A percentile compares a stretch with the other conserved stretches of the same genome.
phyloP scores from a whole-genome alignment of 2,113 vertebrate genomes.

The Strix uralensis region DNA sequence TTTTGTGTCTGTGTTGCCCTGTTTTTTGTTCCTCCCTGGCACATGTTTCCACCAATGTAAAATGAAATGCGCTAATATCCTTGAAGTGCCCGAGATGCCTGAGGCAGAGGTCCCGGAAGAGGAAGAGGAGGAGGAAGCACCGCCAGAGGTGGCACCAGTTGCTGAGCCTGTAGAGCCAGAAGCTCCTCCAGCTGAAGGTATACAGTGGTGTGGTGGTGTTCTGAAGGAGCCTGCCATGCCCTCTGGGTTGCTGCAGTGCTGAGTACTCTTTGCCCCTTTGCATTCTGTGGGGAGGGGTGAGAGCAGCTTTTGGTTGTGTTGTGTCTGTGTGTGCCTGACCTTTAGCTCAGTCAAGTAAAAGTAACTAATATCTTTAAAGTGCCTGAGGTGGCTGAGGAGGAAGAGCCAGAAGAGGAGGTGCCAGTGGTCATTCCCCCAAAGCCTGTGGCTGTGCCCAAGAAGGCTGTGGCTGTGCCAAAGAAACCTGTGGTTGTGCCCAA shows the following conservation, averaged over 20 bases:
- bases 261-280: not conserved
- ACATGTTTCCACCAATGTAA: not conserved
- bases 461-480: not conserved
- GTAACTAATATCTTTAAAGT: constrained; percentile 25
- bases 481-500: not conserved
- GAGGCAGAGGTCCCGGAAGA: constrained; percentile 29
- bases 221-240: not conserved
- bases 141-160: not conserved
- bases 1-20: not conserved
- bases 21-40: not conserved
- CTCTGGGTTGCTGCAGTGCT: not conserved
- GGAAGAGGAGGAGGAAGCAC: constrained; percentile 5
- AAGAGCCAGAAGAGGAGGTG: not conserved
- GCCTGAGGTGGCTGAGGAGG: not conserved
- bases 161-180: constrained; percentile 9
- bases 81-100: constrained; percentile 59
- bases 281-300: not conserved
- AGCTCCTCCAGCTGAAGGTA: constrained; percentile 44
- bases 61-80: constrained; percentile 69
- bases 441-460: not conserved
- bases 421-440: not conserved
- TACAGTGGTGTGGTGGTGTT: not conserved
- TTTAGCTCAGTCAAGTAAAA: not conserved
- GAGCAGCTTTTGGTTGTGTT: fast-evolving
- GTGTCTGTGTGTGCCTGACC: not conserved